Percentiles rank a stretch among this genome's conserved stretches.
Conservation (phyloP, 2,797 vertebrate species). For the Enteromius afrohamiltoni region DNA sequence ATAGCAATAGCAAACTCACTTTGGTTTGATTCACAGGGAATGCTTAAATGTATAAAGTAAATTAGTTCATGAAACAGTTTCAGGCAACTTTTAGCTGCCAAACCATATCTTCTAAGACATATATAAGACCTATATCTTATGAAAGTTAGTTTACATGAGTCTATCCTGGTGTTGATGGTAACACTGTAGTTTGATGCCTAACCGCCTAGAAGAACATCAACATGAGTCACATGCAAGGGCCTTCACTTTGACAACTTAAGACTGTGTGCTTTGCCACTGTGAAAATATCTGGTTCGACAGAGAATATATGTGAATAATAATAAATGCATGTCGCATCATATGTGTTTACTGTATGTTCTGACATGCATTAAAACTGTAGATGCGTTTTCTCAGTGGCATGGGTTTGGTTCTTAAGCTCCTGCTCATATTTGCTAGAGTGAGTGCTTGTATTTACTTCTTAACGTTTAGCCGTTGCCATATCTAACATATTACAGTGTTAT, state of each 20-base stretch:
- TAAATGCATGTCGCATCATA: background rate
- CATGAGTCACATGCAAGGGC: background rate
- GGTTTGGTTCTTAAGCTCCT: conserved; percentile 21
- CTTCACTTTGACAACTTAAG: conserved; percentile 6
- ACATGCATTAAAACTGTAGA: background rate
- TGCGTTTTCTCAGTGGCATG: conserved; percentile 27
- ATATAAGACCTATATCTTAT: background rate
- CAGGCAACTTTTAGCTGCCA: background rate
- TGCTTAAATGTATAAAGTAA: background rate
- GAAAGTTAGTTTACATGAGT: background rate
- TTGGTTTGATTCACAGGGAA: background rate
- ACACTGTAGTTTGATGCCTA: background rate
- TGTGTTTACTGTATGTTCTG: background rate
- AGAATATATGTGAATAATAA: background rate
- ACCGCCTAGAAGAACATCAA: background rate
- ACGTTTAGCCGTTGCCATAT: background rate
- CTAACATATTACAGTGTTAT: background rate
- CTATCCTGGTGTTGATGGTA: background rate
- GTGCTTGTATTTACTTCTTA: conserved; percentile 1
- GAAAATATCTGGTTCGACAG: conserved; percentile 19
- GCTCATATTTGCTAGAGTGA: background rate
- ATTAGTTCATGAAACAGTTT: background rate
- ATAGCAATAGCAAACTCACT: background rate
- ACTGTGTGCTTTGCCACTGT: conserved; percentile 31
- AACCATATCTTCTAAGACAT: too few species aligned